These are phyloP conservation scores for Laterallus jamaicensis DNA, from an alignment of 2,113 vertebrate species.

Conservation along the genomic window DNA sequence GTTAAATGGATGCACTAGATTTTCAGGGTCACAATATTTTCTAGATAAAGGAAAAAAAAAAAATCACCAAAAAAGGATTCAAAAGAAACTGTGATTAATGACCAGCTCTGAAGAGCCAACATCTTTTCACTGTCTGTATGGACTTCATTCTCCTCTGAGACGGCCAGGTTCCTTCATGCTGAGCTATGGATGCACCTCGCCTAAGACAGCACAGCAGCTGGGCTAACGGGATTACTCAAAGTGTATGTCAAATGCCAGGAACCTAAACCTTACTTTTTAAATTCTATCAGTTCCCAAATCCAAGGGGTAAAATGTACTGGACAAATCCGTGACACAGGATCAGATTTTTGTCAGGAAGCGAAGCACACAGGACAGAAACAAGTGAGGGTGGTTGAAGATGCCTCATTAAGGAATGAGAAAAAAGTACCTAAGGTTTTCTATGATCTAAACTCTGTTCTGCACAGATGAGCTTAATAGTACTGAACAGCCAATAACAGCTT, in stretches of 20 bases:
- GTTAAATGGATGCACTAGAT: not conserved
- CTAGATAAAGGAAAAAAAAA: not conserved
- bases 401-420: not conserved
- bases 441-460: not conserved
- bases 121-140: not conserved
- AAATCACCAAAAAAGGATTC: not conserved
- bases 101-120: not conserved
- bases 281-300: not conserved
- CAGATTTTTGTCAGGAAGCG: not conserved
- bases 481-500: not conserved
- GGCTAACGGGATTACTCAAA: not conserved
- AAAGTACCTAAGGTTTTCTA: not conserved
- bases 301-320: not conserved
- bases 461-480: not conserved
- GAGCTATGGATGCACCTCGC: not conserved
- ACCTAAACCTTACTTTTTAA: not conserved
- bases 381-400: not conserved
- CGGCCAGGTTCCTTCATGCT: accelerated
- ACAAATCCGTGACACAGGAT: not conserved
- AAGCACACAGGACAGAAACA: not conserved
- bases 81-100: not conserved
- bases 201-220: not conserved
- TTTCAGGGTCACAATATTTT: not conserved
- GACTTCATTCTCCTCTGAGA: not conserved
- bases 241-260: not conserved